These are phyloP conservation scores for Ooceraea biroi DNA, from an alignment of 1,140 invertebrate species.

Conservation along the genomic window DNA sequence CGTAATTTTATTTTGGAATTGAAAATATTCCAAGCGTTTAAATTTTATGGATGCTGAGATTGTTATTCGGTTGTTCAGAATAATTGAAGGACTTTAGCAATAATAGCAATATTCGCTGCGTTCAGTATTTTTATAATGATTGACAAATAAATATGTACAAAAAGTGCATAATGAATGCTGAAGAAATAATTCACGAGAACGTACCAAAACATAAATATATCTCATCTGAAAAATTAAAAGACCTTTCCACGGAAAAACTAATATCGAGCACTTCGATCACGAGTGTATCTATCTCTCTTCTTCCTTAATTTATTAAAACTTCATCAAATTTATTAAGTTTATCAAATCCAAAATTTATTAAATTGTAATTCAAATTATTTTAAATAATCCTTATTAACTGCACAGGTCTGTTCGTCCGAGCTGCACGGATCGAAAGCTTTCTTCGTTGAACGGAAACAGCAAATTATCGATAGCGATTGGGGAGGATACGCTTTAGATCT, in stretches of 20 bases:
- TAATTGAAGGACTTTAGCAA: not conserved
- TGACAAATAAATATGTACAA: not conserved
- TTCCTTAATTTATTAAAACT: too few species aligned
- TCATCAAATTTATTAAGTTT: too few species aligned
- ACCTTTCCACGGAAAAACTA: not conserved
- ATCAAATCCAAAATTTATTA: not conserved
- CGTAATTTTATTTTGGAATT: too few species aligned
- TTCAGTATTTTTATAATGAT: not conserved
- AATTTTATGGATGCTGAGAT: too few species aligned
- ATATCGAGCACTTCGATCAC: not conserved
- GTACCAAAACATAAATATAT: constrained; percentile 23
- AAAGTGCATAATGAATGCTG: not conserved
- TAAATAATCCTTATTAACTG: not conserved
- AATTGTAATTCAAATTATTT: not conserved
- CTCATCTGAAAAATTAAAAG: constrained; percentile 18
- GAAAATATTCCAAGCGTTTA: too few species aligned
- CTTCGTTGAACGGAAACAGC: constrained; percentile 35
- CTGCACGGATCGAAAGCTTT: not conserved
- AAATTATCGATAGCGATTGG: constrained; percentile 70
- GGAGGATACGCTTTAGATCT: constrained; percentile 68
- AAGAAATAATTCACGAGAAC: not conserved
- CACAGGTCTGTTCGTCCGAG: constrained; percentile 8
- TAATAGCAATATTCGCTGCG: not conserved
- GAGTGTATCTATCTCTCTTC: constrained; percentile 17
- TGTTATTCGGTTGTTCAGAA: not conserved